These are phyloP conservation scores for Lethocerus indicus DNA, from an alignment of 1,140 invertebrate genomes.

Conservation along the genomic window DNA sequence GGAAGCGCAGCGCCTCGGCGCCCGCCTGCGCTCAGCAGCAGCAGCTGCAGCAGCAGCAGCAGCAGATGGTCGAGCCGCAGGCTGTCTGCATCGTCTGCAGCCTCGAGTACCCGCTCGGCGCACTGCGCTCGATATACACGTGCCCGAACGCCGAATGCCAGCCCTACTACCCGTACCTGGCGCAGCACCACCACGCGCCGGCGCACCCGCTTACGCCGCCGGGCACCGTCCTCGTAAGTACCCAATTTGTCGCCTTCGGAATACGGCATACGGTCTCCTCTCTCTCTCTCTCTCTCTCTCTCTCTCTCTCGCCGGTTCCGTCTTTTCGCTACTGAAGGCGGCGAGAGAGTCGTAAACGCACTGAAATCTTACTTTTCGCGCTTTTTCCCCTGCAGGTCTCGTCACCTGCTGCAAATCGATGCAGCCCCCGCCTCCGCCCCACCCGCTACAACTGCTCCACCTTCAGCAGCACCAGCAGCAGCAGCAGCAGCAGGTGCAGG, in stretches of 20 bases:
- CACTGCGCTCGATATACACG: conserved; percentile 46
- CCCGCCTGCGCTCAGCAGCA: too few relatives aligned
- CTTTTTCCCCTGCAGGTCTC: conserved; percentile 69
- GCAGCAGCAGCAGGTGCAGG: too few relatives aligned
- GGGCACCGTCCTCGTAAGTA: conserved; percentile 32
- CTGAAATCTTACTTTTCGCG: too few relatives aligned
- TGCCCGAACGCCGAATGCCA: conserved; percentile 67
- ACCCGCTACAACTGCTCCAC: background rate
- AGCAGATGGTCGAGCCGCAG: conserved; percentile 39
- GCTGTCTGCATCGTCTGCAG: conserved; percentile 84
- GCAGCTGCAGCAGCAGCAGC: conserved; percentile 41
- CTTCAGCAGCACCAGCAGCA: too few relatives aligned
- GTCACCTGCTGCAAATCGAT: conserved; percentile 67
- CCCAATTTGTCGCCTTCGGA: too few relatives aligned
- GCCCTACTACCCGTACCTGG: conserved; percentile 75
- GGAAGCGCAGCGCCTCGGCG: conserved; percentile 60
- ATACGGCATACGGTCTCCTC: too few relatives aligned
- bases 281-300: too few relatives aligned
- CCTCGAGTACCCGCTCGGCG: conserved; percentile 50
- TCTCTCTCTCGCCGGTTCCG: too few relatives aligned
- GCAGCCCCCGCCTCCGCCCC: conserved; percentile 25
- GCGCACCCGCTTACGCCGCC: conserved; percentile 69
- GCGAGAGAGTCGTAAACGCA: too few relatives aligned
- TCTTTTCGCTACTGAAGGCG: too few relatives aligned
- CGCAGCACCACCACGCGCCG: conserved; percentile 54